Conservation (phyloP, 2,113 vertebrate species). For the Daphoenositta chrysoptera region DNA sequence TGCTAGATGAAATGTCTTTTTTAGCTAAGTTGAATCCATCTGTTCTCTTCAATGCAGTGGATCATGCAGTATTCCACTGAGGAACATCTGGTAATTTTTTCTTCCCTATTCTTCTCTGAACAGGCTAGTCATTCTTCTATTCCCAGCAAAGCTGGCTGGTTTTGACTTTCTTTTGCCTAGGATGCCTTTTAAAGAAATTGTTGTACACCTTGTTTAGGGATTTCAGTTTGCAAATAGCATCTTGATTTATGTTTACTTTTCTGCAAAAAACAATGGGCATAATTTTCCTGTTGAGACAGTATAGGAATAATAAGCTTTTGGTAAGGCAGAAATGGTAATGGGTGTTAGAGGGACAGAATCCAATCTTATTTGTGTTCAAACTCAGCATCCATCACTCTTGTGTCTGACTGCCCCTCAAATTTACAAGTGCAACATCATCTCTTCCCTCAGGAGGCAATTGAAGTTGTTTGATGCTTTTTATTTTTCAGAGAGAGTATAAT, state of each 20-base stretch:
- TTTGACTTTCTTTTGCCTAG: neutral
- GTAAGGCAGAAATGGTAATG: neutral
- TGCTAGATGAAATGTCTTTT: neutral
- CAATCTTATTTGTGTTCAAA: neutral
- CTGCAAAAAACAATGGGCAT: neutral
- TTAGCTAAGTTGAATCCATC: neutral
- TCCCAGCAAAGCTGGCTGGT: neutral
- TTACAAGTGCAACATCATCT: neutral
- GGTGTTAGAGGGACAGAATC: neutral
- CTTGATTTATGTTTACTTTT: neutral
- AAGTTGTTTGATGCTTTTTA: neutral
- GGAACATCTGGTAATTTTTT: neutral
- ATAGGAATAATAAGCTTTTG: neutral
- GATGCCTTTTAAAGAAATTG: neutral
- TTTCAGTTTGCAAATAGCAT: neutral
- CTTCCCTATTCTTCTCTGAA: neutral
- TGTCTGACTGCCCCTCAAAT: neutral
- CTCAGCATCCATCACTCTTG: neutral
- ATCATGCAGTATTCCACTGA: neutral
- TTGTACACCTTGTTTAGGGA: neutral
- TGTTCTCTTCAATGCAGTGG: neutral
- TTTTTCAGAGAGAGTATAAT: neutral
- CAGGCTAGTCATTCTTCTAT: neutral
- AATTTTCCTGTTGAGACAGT: neutral
- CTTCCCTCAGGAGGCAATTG: neutral